Base-by-base conservation (phyloP, 2,113 vertebrate species). In the Speoplatyrhinus poulsoni region DNA sequence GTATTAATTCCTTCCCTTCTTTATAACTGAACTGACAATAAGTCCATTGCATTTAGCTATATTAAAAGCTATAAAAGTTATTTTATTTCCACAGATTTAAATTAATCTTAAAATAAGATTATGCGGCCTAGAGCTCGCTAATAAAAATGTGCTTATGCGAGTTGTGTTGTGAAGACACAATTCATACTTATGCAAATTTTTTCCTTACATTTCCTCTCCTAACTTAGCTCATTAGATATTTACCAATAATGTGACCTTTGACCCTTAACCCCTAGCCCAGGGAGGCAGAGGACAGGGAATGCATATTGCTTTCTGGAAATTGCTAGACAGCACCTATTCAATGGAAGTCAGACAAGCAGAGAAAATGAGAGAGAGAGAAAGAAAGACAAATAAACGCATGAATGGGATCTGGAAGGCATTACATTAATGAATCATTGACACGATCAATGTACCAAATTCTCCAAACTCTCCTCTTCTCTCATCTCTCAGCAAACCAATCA, bases 201-300 rank as follows among this genome's bases (percentile, higher is more conserved):
- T 33, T 17, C 7, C 1, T 5, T 11, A 36, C 12, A 16, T 61
- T 15, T 55, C 1, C 8, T 55, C 16, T 61, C 10, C 16, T 13
- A 55, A 52, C 60, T 50, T 65, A 46, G 80, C 8, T 58, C 47
- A n/a, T 2, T 4, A 8, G 15, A 17, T 17, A 55, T 52, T 65
- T 58, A 59, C 66, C 67, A 58, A 47, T 67, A 56, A 62, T 7
- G 0, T 63, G 63, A 79, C 75, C 79, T 75, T 67, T 72, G 9
- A 78, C 77, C 67, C 62, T 32, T 66, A 11, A n/a, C 9, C 62
- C 10, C 3, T 54, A 15, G 4, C 0, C 64, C 7, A 9, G 11
- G 46, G 11, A 11, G 46, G 46, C 47, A 32, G 36, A n/a, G 11
- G 61, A 36, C 10, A 64, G 73, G 0, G 26, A 46, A 47, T 46